Base-by-base conservation (phyloP, 2,888 invertebrate species). In the Physocephala rufipes region DNA sequence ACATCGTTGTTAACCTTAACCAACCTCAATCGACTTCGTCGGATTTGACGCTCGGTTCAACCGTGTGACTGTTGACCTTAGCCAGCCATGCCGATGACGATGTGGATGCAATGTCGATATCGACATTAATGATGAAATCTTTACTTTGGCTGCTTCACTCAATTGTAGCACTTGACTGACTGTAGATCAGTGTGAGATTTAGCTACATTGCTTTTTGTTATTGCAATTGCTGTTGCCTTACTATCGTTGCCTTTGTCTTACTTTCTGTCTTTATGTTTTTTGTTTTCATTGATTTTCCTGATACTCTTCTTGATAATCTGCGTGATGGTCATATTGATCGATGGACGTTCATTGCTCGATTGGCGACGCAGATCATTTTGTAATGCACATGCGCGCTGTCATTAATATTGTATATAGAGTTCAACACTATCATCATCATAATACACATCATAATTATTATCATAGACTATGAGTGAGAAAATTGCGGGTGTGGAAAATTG, bases 81-180 rank as follows among this genome's bases (percentile, higher is more conserved):
- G 53, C 21, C 53, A 53, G n/a, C 15, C 21, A 53, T 53, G n/a
- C 64, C 51, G 36, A 9, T 72, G 70, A 26, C 71, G 51, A 70
- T 49, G 30, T 53, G n/a, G n/a, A n/a, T n/a, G n/a, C 63, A 45
- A 67, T 65, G 69, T 62, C 71, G 70, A 71, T 62, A 47, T 19
- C 45, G 53, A 62, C 71, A n/a, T n/a, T n/a, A n/a, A n/a, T n/a
- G n/a, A n/a, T n/a, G n/a, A n/a, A n/a, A n/a, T n/a, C 67, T 62
- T 70, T 69, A 73, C 73, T 66, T 69, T 71, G 71, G 62, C 73
- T 69, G 73, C 71, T 59, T 58, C 43, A 61, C 55, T 66, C 70
- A 51, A 65, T 58, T 66, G 59, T 28, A n/a, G 43, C n/a, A 51
- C 30, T 28, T 30, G 59, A 55, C n/a, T n/a, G n/a, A 59, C 43